phyloP scores from a whole-genome alignment of 2,113 vertebrate species.

The Phalacrocorax brasilianus region DNA sequence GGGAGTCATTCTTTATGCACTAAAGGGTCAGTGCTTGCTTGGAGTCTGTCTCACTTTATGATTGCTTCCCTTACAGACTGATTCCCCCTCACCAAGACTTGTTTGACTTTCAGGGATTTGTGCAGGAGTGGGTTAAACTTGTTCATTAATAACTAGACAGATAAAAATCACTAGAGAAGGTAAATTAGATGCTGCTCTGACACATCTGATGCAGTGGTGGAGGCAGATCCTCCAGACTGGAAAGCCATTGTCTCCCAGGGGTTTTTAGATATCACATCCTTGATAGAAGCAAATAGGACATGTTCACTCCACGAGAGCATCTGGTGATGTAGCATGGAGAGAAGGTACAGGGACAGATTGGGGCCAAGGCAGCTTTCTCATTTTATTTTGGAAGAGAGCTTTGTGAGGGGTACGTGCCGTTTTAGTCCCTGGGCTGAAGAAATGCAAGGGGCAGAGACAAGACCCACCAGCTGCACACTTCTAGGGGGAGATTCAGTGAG shows the following conservation, averaged over 20 bases:
- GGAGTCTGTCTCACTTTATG: not conserved
- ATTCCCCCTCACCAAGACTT: not conserved
- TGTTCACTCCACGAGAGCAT: not conserved
- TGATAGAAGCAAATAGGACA: not conserved
- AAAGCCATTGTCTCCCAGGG: slow-evolving; percentile 10
- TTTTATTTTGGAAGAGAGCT: slow-evolving; percentile 8
- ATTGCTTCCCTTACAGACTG: not conserved
- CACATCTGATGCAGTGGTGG: slow-evolving; percentile 38
- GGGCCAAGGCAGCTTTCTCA: not conserved
- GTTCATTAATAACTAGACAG: slow-evolving; percentile 24
- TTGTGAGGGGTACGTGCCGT: not conserved
- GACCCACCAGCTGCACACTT: not conserved
- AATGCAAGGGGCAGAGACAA: not conserved
- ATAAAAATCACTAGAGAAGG: slow-evolving; percentile 52
- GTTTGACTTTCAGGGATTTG: not conserved
- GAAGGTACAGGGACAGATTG: not conserved
- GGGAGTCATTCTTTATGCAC: not conserved
- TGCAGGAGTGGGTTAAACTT: slow-evolving; percentile 38
- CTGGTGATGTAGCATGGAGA: not conserved
- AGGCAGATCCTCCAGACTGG: slow-evolving; percentile 19
- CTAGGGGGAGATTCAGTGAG: not conserved
- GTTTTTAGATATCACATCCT: slow-evolving; percentile 26
- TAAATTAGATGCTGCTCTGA: slow-evolving; percentile 52
- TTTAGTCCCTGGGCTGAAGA: not conserved
- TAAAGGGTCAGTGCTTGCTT: not conserved